Conservation (phyloP, 2,797 vertebrate species). For the Alfaro cultratus region DNA sequence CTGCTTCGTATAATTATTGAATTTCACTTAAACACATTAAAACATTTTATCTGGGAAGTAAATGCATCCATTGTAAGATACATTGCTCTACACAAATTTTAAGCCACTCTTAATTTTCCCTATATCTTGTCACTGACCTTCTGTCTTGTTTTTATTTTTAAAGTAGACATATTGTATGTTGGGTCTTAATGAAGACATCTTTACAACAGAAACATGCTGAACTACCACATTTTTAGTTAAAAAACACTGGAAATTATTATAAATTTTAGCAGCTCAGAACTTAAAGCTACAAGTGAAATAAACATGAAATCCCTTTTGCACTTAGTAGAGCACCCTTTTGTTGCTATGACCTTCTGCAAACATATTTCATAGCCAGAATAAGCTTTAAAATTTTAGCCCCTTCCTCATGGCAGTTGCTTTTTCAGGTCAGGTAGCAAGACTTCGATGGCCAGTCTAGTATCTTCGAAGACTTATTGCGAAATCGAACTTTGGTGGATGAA, state of each 20-base stretch:
- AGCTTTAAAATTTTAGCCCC: neutral
- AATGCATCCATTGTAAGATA: neutral
- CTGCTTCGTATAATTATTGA: neutral
- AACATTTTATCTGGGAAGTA: neutral
- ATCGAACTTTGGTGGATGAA: neutral
- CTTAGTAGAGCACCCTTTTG: neutral
- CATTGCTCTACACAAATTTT: neutral
- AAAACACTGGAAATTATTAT: neutral
- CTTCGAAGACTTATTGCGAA: neutral
- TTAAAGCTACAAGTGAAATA: neutral
- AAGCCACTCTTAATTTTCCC: neutral
- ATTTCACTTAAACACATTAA: constrained; percentile 10
- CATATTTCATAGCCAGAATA: neutral
- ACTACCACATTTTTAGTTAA: neutral
- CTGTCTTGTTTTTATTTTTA: neutral
- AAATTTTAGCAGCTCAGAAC: neutral
- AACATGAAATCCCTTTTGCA: neutral
- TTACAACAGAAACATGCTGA: neutral
- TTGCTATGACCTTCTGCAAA: neutral
- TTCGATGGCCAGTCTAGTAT: neutral
- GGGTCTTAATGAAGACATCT: neutral
- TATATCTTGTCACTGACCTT: neutral
- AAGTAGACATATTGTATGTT: neutral
- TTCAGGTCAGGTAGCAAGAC: neutral
- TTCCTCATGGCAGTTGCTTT: neutral